Evolutionary conservation across 2,888 invertebrate genomes (phyloP).

Genomic region (Dasypogon diadema): DNA sequence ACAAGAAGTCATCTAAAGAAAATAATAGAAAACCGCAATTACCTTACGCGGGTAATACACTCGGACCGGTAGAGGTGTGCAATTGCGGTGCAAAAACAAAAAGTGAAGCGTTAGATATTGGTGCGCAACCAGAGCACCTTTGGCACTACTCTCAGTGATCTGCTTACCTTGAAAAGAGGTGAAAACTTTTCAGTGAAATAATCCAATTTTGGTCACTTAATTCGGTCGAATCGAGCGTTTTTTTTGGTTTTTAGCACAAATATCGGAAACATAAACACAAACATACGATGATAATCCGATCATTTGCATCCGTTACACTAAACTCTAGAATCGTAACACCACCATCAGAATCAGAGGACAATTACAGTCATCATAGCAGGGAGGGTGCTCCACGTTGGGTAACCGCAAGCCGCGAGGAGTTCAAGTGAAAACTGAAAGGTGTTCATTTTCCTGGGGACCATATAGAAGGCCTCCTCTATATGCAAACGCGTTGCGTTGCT

Average conservation of each 20-base stretch:
- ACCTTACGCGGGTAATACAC: conserved; percentile 20
- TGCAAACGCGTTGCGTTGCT: neutral
- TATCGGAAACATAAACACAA: neutral
- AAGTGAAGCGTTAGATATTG: too few relatives aligned
- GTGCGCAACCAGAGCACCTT: too few relatives aligned
- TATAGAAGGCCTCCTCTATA: neutral
- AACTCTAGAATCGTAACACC: neutral
- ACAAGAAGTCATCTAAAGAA: conserved; percentile 1
- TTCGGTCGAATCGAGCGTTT: neutral
- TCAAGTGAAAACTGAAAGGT: conserved; percentile 41
- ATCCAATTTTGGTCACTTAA: neutral
- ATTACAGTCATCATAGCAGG: neutral
- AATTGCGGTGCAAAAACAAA: neutral
- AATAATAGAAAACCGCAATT: conserved; percentile 27
- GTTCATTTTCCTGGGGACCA: neutral
- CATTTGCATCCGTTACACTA: neutral
- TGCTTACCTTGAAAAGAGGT: conserved; percentile 19
- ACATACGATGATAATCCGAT: neutral
- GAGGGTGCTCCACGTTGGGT: neutral
- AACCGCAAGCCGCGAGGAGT: conserved; percentile 13
- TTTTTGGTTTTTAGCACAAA: neutral
- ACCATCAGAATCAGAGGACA: neutral
- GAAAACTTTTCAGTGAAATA: conserved; percentile 3
- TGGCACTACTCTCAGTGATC: too few relatives aligned
- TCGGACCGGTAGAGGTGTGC: neutral